Evolutionary conservation across 2,113 vertebrate genomes (phyloP), one percentile per base, ranked within the genome.

Genomic region (Vanacampus margaritifer): DNA sequence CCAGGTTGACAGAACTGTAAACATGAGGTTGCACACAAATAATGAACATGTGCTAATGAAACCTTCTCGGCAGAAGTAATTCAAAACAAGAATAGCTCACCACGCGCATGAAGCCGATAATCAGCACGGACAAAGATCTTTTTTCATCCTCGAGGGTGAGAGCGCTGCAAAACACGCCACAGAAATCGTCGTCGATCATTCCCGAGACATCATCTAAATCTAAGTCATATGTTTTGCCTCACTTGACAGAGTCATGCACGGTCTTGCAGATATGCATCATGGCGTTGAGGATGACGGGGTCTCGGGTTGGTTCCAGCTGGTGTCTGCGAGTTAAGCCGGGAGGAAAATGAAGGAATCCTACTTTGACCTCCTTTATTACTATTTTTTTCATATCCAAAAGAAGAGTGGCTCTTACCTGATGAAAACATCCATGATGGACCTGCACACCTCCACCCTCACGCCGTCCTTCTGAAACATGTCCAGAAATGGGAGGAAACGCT

Each of bases 391-490:
- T 17, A 28, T 5, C 26, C 21, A 9, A 50, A 5, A 24, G 1
- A 24, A n/a, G 21, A 1, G 32, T 1, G 19, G 21, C 17, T 41
- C 61, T 51, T 87, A 97, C 97, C 92, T 97, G 86, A 98, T 97
- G 78, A 99, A 99, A 80, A 94, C 93, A 72, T 98, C 95, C 95
- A 97, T 98, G 86, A 99, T 97, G 86, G 91, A 92, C 65, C 94
- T 94, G 88, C 97, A 99, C 73, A 99, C 95, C 74, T 97, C 97
- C 67, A 99, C 97, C 75, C 95, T 91, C 65, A 99, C 96, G 9
- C 90, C 93, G 80, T 99, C 97, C 75, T 98, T 99, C 84, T 99
- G 97, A 87, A 99, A 99, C 97, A 99, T 99, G 89, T 99, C 97
- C 56, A 99, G 81, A 84, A 98, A 99, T 0, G 96, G 96, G 61